phyloP scores from a whole-genome alignment of 2,113 vertebrate genomes.

The Guaruba guarouba region DNA sequence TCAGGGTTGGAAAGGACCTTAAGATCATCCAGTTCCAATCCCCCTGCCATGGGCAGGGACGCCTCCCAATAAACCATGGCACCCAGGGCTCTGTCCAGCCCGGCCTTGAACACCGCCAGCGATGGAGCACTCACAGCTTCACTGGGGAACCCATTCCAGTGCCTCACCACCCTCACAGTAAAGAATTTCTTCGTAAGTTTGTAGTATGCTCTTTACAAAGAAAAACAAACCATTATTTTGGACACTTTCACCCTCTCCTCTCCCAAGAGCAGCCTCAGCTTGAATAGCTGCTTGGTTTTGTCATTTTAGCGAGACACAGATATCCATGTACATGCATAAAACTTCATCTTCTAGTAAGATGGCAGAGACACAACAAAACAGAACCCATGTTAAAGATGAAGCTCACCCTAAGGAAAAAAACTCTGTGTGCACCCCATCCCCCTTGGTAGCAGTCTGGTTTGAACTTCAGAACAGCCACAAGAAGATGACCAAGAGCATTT shows the following conservation, averaged over 20 bases:
- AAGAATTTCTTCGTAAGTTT: not conserved
- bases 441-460: not conserved
- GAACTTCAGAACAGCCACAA: not conserved
- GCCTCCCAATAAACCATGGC: no score
- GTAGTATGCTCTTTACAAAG: not conserved
- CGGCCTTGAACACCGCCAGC: no score
- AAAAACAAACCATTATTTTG: not conserved
- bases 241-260: not conserved
- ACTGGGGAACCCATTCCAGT: no score
- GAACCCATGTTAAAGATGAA: accelerated
- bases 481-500: not conserved
- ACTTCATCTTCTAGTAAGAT: not conserved
- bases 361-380: not conserved
- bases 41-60: no score
- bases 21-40: no score
- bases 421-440: not conserved
- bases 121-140: no score
- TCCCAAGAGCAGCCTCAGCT: not conserved
- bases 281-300: not conserved
- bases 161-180: no score
- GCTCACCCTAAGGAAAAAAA: not conserved
- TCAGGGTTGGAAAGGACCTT: no score
- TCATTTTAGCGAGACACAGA: not conserved
- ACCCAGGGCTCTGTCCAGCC: no score
- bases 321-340: accelerated